Evolutionary conservation across 1,140 invertebrate species (phyloP), one percentile per base, ranked within the genome.

Genomic region (Anoplolepis gracilipes): DNA sequence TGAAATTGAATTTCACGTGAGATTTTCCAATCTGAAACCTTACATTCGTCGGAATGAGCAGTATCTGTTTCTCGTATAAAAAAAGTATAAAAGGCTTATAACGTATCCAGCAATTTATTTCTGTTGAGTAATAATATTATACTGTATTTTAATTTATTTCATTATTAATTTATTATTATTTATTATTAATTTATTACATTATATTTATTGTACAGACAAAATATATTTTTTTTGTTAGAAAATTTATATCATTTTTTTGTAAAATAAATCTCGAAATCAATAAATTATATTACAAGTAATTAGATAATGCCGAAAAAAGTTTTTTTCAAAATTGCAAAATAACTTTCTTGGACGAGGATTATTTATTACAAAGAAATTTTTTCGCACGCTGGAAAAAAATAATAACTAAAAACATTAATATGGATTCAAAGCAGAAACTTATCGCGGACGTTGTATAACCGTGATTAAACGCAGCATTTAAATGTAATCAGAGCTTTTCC

Each of bases 351-450:
- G 33, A 67, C 42, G 6, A 67, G n/a, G 25, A 1, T 67, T 36
- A 53, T 39, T 49, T 49, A 79, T 36, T 6, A 1, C 8, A 30
- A 19, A 55, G 8, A 13, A 33, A 77, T 33, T 49, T 19, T 16
- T 19, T 42, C 65, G 76, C 39, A 22, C n/a, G 13, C n/a, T 22
- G 8, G 11, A 42, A 77, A 62, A 61, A 65, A 49, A n/a, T 6
- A n/a, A 22, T 67, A 6, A 42, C 11, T 77, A 62, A 77, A 77
- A 64, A 77, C 57, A 10, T 42, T 64, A 62, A 64, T 77, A 36
- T 19, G 11, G 25, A 11, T 22, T 64, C 11, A 64, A 19, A 0
- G 39, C 39, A 36, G 57, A 28, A 62, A 62, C 25, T 62, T 76
- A 62, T 76, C 39, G 25, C 73, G 36, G 6, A 77, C 25, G 25